Conservation (phyloP, 2,888 invertebrate genomes). For the Eremobia ochroleuca region DNA sequence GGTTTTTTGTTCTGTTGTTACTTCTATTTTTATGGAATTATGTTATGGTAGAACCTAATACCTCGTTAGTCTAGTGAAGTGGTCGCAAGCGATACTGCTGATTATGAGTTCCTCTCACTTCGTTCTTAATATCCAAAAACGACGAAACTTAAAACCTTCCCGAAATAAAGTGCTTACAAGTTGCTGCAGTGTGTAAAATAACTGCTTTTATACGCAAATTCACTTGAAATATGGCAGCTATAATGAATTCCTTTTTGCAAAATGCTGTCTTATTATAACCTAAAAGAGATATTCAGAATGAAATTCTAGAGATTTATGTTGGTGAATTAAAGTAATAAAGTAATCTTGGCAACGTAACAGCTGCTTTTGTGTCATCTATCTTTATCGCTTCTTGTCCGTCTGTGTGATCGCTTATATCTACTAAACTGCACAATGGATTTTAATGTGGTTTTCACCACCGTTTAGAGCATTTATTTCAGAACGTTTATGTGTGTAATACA, state of each 20-base stretch:
- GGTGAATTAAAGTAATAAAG: slow-evolving; percentile 64
- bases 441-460: neutral
- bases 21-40: neutral
- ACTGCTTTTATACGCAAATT: slow-evolving; percentile 42
- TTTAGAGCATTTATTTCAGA: neutral
- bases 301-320: slow-evolving; percentile 63
- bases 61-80: too few species aligned
- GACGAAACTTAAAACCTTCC: slow-evolving; percentile 3
- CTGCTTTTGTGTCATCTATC: slow-evolving; percentile 32
- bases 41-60: neutral
- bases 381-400: neutral
- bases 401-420: neutral
- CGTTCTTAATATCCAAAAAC: neutral
- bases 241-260: slow-evolving; percentile 58
- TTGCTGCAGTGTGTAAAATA: slow-evolving; percentile 24
- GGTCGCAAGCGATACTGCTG: too few species aligned
- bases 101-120: neutral
- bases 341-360: slow-evolving; percentile 54
- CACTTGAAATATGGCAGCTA: slow-evolving; percentile 49
- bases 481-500: neutral
- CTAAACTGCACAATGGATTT: neutral
- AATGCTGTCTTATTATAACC: slow-evolving; percentile 50
- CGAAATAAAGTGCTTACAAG: slow-evolving; percentile 10
- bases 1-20: neutral
- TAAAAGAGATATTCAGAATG: slow-evolving; percentile 47